Percentiles rank a stretch among this genome's conserved stretches.
phyloP scores from a whole-genome alignment of 2,113 vertebrate genomes.

The rabbit (Oryctolagus cuniculus) region DNA sequence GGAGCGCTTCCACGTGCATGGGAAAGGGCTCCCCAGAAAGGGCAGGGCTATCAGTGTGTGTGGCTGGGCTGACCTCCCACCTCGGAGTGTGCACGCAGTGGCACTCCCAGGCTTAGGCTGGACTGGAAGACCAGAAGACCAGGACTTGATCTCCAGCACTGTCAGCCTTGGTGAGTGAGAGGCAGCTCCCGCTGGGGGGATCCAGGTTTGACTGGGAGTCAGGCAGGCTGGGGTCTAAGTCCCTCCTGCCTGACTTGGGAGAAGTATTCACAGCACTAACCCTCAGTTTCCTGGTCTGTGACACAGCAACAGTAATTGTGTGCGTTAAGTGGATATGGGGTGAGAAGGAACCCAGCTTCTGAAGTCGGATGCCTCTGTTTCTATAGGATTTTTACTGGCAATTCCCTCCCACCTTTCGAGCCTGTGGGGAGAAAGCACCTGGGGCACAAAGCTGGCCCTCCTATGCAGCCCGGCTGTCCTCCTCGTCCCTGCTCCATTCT shows the following conservation, averaged over 20 bases:
- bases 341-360: background rate
- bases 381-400: background rate
- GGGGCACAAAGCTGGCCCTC: background rate
- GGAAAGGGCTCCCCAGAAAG: background rate
- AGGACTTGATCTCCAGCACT: background rate
- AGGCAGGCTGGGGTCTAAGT: background rate
- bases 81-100: no score
- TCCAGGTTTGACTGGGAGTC: background rate
- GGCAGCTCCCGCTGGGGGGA: background rate
- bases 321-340: background rate
- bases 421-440: background rate
- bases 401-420: background rate
- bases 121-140: background rate
- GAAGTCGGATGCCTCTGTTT: background rate
- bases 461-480: background rate
- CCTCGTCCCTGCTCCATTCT: background rate
- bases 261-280: background rate
- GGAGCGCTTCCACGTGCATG: background rate
- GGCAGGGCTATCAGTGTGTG: background rate
- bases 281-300: conserved; percentile 41
- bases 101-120: background rate
- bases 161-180: background rate
- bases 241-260: background rate
- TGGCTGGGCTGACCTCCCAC: background rate
- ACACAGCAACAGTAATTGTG: background rate